Conservation (phyloP, 64 coral and sea anemone genomes). For the Hydrozoanthus tunicans region DNA sequence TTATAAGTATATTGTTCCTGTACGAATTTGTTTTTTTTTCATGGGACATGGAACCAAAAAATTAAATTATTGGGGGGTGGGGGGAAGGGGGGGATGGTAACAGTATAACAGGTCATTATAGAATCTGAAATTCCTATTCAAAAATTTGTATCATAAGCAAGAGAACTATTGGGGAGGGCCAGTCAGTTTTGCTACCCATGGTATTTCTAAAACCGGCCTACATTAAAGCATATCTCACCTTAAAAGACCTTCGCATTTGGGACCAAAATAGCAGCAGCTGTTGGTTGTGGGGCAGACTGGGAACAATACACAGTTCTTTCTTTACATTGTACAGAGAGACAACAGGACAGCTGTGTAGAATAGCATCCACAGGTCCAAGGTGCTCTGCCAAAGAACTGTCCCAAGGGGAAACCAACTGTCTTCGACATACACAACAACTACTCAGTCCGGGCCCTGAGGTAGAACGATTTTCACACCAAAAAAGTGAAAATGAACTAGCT, state of each 20-base stretch:
- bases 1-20: too few species aligned
- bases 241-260: constrained; percentile 65
- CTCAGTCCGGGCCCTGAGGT: constrained; percentile 45
- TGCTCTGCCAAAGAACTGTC: constrained; percentile 38
- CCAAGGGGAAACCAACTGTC: constrained; percentile 67
- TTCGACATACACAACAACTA: constrained; percentile 79
- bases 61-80: too few species aligned
- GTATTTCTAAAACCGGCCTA: too few species aligned
- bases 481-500: constrained; percentile 55
- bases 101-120: too few species aligned
- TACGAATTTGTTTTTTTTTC: too few species aligned
- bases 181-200: not conserved
- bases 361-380: constrained; percentile 72
- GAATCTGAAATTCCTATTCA: too few species aligned
- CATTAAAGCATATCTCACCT: constrained; percentile 42
- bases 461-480: constrained; percentile 90
- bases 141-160: too few species aligned
- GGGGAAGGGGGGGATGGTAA: too few species aligned
- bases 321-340: constrained; percentile 66
- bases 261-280: constrained; percentile 77
- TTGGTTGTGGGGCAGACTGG: constrained; percentile 61
- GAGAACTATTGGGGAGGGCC: too few species aligned
- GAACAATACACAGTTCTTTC: constrained; percentile 71
- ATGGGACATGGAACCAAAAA: too few species aligned
- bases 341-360: constrained; percentile 82